Percentiles rank a stretch among this genome's conserved stretches.
phyloP scores from a whole-genome alignment of 2,888 invertebrate species.

The Scaptomyza cyrtandrae region DNA sequence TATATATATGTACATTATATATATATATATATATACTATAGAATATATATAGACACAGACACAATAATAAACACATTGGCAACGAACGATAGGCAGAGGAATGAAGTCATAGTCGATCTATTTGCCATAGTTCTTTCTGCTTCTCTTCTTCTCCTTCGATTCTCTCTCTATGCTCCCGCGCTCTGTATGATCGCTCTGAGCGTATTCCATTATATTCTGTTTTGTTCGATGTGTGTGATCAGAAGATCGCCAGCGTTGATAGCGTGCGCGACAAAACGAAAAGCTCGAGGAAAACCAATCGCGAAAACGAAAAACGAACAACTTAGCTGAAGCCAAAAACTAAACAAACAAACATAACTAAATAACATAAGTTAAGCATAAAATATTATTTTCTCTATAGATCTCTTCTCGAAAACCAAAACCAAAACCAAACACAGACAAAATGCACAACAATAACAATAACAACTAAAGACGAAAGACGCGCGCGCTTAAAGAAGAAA shows the following conservation, averaged over 20 bases:
- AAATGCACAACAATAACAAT: conserved; percentile 36
- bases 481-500: conserved; percentile 45
- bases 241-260: conserved; percentile 81
- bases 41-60: conserved; percentile 17
- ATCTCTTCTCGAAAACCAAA: conserved; percentile 6
- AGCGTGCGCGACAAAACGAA: conserved; percentile 63
- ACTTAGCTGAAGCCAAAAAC: conserved; percentile 19
- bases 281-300: conserved; percentile 31
- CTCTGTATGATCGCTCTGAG: conserved; percentile 10
- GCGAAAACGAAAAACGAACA: conserved; percentile 33
- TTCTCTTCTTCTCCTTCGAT: conserved; percentile 13
- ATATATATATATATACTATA: conserved; percentile 15
- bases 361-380: conserved; percentile 19
- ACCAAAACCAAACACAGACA: conserved; percentile 19
- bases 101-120: conserved; percentile 75
- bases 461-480: conserved; percentile 35
- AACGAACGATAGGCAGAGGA: conserved; percentile 39
- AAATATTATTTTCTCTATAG: conserved; percentile 17
- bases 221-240: conserved; percentile 41
- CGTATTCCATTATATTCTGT: conserved; percentile 28
- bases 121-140: conserved; percentile 54
- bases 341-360: conserved; percentile 17
- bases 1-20: conserved; percentile 12
- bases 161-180: conserved; percentile 4
- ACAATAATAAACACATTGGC: conserved; percentile 66